Evolutionary conservation across 2,888 invertebrate species (phyloP), one percentile per base, ranked within the genome.

Genomic region (Epistrophella euchroma): DNA sequence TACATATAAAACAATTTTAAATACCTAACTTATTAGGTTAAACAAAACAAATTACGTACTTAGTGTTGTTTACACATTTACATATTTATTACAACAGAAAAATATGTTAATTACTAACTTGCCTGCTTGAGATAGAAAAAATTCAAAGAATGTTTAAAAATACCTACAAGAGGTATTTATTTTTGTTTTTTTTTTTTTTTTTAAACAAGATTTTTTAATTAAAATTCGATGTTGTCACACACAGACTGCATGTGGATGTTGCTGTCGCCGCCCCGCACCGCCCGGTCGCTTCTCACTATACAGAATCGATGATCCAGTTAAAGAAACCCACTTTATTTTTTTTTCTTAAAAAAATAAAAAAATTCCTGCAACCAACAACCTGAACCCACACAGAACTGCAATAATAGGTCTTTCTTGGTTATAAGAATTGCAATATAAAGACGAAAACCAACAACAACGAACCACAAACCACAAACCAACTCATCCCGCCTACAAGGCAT

Each of bases 401-500:
- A 35, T 32, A 55, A 32, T 28, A 28, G n/a, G 22, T 52, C 15
- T 25, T 52, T 22, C 50, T 32, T 28, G 55, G n/a, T 32, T 15
- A 19, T 11, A 15, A 56, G 56, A 56, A 58, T 58, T 35, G 58
- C 37, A 58, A 19, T 37, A 11, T 37, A 17, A 19, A 35, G 37
- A 37, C 47, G 11, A 47, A 17, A 32, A 64, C 11, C n/a, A 47
- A 64, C 64, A 32, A 43, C 17, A 60, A 40, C 15, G 32, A 32
- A 9, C 9, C 9, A 32, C 32, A 32, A 5, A 32, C 32, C 6
- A 5, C 19, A 17, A 47, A 10, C 47, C 35, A 62, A 17, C 62
- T 45, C 17, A 58, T 75, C 66, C 70, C 62, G 60, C 77, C 77
- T 52, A 77, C 71, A n/a, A 77, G 28, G 35, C 45, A 35, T 60